Evolutionary conservation across 2,888 invertebrate species (phyloP), one percentile per base, ranked within the genome.

Genomic region (Yponomeuta evonymella): DNA sequence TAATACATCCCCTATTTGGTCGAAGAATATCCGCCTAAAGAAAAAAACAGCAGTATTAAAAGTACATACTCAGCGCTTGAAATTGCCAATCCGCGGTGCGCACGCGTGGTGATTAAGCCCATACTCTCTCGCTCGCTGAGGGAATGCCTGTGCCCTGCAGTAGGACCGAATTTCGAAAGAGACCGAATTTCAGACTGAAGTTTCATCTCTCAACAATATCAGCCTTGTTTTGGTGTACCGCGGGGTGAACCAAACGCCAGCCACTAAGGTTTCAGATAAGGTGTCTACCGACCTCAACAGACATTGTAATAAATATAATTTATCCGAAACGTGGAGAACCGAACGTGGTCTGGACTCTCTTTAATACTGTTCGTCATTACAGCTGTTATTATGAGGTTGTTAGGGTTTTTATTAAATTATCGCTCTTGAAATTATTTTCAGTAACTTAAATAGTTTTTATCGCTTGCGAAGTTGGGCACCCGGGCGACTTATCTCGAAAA

Each of bases 251-350:
- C 5, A 30, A 64, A 64, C 64, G 65, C 65, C 12, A 30, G 33
- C 33, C 65, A 71, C 73, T 74, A 72, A 72, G 23, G 3, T 10
- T 58, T 33, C 73, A 73, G 78, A 81, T 80, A 81, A 82, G 82
- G 80, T 76, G 81, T 75, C 77, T 79, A 79, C 77, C 74, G 78
- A 83, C 74, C 79, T 58, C 84, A 77, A 76, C 72, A 82, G 79
- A 79, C 73, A 72, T 73, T 76, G 74, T 76, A 79, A 81, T 83
- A 85, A 81, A 82, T 72, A 72, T 81, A 79, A 84, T 83, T 81
- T 77, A 82, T 79, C 78, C 77, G 75, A 77, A 76, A 77, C 76
- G 74, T 36, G 29, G 64, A 30, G 23, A 8, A 6, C 43, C 62
- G 58, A 72, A 65, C 43, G 8, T 43, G 43, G 43, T 3, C 43